A percentile compares a stretch with the other conserved stretches of the same genome.
These are phyloP conservation scores for Drosophila ochracea DNA, from an alignment of 2,888 invertebrate genomes.

Conservation along the genomic window DNA sequence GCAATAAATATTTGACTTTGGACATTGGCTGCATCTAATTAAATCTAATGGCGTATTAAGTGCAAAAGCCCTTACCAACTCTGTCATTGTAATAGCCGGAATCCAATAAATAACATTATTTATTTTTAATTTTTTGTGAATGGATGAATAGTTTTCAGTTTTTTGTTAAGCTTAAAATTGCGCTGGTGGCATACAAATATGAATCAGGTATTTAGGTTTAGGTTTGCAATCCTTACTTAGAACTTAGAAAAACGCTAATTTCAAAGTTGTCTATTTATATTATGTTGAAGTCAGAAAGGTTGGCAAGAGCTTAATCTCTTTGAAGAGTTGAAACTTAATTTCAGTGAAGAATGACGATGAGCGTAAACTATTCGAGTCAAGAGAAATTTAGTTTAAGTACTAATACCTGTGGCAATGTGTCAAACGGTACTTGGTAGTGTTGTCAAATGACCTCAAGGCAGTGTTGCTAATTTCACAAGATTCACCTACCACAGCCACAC, in stretches of 20 bases:
- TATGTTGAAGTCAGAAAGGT: not conserved
- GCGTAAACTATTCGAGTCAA: constrained; percentile 1
- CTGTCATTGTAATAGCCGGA: not conserved
- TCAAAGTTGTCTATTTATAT: not conserved
- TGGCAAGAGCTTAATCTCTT: not conserved
- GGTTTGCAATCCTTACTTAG: not conserved
- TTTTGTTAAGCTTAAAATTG: not conserved
- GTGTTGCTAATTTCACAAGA: constrained; percentile 60
- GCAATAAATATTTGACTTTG: constrained; percentile 17
- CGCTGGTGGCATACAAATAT: not conserved
- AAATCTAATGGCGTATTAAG: not conserved
- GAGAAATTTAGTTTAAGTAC: constrained; percentile 21
- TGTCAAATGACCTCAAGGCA: constrained; percentile 50
- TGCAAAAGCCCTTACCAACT: not conserved
- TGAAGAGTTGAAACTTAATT: not conserved
- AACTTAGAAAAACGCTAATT: not conserved
- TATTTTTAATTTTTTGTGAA: not conserved
- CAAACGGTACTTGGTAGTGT: constrained; percentile 55
- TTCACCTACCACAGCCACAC: constrained; percentile 37
- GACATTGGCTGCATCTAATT: constrained; percentile 1
- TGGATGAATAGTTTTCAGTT: not conserved
- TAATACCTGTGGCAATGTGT: constrained; percentile 62
- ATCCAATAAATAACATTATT: not conserved
- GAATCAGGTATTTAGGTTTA: not conserved
- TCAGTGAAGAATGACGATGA: not conserved